Evolutionary conservation across 2,888 invertebrate species (phyloP), one percentile per base, ranked within the genome.

Genomic region (Agrotis ipsilon): DNA sequence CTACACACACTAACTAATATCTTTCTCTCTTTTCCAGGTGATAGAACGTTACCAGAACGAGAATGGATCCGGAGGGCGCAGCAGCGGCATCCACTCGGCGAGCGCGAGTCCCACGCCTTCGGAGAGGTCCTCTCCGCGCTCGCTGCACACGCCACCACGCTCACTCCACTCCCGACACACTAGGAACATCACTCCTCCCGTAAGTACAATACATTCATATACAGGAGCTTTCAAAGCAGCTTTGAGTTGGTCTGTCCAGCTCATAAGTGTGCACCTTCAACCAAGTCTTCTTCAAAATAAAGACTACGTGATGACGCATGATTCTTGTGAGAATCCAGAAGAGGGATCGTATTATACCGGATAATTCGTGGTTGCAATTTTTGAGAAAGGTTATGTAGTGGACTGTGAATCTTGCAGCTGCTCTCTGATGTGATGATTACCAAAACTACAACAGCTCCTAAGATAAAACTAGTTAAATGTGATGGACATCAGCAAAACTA

Each of bases 31-130:
- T 24, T 58, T 91, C 1, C 93, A 97, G 97, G 97, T 97, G 81
- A 97, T 97, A 83, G 97, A 97, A 87, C 96, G 96, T 79, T 97
- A 96, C 88, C 97, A 97, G 93, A 96, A 96, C 65, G 97, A 97
- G 87, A 93, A 93, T 77, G 95, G 96, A 21, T 96, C 97, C 13
- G 97, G 97, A 2, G 96, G 96, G 5, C 96, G 97, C 86, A 97
- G 97, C 92, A 97, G 97, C 88, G 96, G 97, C 18, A 96, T 97
- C 82, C 96, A 96, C 88, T 96, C 96, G 0, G 96, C 96, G 70
- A 96, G 96, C 81, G 96, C 96, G 68, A 96, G 96, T 78, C 96
- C 96, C 48, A 96, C 96, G 1, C 95, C 93, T 0, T 95, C 96
- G 0, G 95, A 95, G 83, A 88, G 94, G 0, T 96, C 96, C 11